These are phyloP conservation scores for Riptortus pedestris DNA, from an alignment of 1,140 invertebrate species.

Conservation along the genomic window DNA sequence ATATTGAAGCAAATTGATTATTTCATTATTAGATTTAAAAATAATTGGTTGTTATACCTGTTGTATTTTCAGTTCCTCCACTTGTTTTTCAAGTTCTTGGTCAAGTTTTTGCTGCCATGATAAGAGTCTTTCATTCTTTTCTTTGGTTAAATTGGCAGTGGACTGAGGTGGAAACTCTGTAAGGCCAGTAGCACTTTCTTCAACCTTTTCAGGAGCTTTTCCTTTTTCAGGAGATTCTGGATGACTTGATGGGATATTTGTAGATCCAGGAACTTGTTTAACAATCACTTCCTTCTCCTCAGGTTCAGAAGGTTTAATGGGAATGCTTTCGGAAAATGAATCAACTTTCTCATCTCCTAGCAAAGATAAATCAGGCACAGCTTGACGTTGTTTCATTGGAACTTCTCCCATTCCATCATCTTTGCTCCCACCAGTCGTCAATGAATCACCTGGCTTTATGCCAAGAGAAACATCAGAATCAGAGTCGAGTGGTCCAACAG, in stretches of 20 bases:
- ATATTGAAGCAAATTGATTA: no score
- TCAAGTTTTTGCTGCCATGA: conserved; percentile 14
- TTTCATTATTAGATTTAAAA: no score
- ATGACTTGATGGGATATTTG: no score
- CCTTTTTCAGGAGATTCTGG: no score
- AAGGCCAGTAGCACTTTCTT: not conserved
- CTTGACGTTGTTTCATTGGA: not conserved
- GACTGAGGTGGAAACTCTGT: not conserved
- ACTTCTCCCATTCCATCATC: no score
- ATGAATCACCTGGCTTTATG: not conserved
- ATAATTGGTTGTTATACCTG: no score
- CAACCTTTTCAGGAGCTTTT: not conserved
- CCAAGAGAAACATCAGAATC: not conserved
- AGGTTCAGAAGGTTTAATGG: not conserved
- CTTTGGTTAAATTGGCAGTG: not conserved
- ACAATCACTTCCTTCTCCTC: not conserved
- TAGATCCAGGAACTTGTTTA: no score
- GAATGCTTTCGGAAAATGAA: no score
- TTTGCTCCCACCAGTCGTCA: not conserved
- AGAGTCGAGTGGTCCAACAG: not conserved
- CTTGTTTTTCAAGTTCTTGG: conserved; percentile 23
- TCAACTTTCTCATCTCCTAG: no score
- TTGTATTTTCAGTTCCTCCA: conserved; percentile 19
- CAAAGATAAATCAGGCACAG: not conserved
- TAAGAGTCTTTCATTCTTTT: conserved; percentile 20